Percentiles rank a stretch among this genome's conserved stretches.
phyloP scores from a whole-genome alignment of 2,888 invertebrate genomes.

The Cerastis rubricosa region DNA sequence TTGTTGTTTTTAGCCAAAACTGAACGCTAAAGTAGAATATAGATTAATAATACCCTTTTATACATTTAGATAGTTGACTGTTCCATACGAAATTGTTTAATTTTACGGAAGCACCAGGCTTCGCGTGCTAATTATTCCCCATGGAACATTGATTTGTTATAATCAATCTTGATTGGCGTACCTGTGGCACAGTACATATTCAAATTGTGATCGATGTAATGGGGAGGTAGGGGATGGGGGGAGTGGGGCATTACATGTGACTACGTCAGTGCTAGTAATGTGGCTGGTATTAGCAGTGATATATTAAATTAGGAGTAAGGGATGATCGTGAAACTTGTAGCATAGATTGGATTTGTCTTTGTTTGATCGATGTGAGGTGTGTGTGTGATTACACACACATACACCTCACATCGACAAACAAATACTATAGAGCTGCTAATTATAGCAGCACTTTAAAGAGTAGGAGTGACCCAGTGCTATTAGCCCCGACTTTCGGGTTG shows the following conservation, averaged over 20 bases:
- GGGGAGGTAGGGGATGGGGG: neutral
- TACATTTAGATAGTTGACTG: neutral
- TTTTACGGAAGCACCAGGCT: neutral
- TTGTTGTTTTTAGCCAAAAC: neutral
- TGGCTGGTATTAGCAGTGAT: neutral
- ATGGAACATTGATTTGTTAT: conserved; percentile 48
- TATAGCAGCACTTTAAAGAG: no score
- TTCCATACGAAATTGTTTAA: neutral
- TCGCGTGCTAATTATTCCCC: conserved; percentile 34
- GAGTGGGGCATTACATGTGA: neutral
- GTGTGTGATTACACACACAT: no score
- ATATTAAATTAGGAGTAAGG: conserved; percentile 24
- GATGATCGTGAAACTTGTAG: neutral
- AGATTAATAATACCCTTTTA: neutral
- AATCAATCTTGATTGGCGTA: conserved; percentile 43
- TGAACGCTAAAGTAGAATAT: neutral
- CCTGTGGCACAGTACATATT: conserved; percentile 16
- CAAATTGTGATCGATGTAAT: conserved; percentile 55
- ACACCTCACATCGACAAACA: no score
- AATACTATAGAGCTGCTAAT: no score
- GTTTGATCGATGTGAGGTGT: no score
- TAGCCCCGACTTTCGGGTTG: no score
- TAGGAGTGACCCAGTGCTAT: no score
- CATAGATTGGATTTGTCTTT: no score
- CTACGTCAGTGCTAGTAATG: conserved; percentile 6